These are phyloP conservation scores for Diarsia dahlii DNA, from an alignment of 2,888 invertebrate genomes.

Conservation along the genomic window DNA sequence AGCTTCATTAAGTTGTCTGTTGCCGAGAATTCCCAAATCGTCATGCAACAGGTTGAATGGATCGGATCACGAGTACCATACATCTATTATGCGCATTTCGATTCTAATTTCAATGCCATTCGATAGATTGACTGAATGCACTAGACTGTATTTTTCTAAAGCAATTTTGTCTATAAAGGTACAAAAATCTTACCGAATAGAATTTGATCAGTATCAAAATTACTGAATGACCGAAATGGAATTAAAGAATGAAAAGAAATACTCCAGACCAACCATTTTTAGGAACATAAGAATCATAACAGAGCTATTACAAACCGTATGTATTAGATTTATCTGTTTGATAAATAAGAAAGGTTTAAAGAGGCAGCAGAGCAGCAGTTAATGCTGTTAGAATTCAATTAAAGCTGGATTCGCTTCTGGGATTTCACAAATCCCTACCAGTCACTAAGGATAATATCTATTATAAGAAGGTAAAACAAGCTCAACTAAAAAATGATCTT, in stretches of 20 bases:
- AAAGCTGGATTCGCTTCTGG: constrained; percentile 24
- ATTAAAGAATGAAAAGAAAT: too few relatives aligned
- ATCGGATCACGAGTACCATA: constrained; percentile 17
- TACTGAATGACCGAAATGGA: too few relatives aligned
- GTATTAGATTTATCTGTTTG: constrained; percentile 28
- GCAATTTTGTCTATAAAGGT: not conserved
- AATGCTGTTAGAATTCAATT: constrained; percentile 42
- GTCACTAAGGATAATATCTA: constrained; percentile 13
- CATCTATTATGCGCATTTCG: constrained; percentile 41
- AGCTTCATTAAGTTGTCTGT: constrained; percentile 42
- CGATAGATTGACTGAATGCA: not conserved
- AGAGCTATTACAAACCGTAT: constrained; percentile 19
- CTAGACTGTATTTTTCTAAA: not conserved
- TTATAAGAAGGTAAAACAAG: constrained; percentile 9
- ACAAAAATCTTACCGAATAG: too few relatives aligned
- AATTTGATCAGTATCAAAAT: too few relatives aligned
- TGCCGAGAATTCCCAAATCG: constrained; percentile 53
- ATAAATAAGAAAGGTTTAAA: constrained; percentile 26
- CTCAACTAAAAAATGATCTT: constrained; percentile 3
- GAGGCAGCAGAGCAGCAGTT: constrained; percentile 16
- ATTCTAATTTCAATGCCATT: constrained; percentile 14
- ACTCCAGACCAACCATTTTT: too few relatives aligned
- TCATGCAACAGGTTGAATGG: constrained; percentile 69
- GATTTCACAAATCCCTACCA: constrained; percentile 27
- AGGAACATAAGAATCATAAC: constrained; percentile 19